These are phyloP conservation scores for Hemibagrus wyckioides DNA, from an alignment of 2,113 vertebrate genomes.

Conservation along the genomic window DNA sequence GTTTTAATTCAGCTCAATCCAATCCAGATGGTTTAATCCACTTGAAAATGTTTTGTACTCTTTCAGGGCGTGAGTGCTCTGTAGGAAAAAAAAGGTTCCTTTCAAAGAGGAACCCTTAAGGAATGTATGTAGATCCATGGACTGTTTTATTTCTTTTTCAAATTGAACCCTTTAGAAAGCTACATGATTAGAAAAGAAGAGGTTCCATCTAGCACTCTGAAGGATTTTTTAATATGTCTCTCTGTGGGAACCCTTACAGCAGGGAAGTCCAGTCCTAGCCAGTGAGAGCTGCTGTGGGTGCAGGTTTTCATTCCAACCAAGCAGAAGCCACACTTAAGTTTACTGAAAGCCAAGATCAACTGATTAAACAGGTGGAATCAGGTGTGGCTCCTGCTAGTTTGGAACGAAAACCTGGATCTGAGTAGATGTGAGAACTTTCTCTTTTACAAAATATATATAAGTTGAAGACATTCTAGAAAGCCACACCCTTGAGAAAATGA, in stretches of 20 bases:
- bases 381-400: no score
- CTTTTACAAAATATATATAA: neutral
- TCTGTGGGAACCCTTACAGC: neutral
- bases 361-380: no score
- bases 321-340: no score
- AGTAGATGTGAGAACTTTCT: no score
- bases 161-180: neutral
- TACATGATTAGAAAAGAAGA: neutral
- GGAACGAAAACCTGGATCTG: no score
- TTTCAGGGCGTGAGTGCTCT: neutral
- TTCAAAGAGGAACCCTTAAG: neutral
- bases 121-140: neutral
- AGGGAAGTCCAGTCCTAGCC: no score
- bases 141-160: neutral
- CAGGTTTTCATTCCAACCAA: no score
- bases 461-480: neutral
- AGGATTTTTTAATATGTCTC: neutral
- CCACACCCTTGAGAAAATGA: neutral
- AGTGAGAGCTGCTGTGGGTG: no score
- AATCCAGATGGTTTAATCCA: constrained; percentile 51
- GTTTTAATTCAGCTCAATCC: constrained; percentile 62
- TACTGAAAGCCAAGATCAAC: no score
- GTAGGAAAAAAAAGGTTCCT: neutral
- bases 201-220: neutral
- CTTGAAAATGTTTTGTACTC: constrained; percentile 5